Evolutionary conservation across 2,797 vertebrate genomes (phyloP), one percentile per base, ranked within the genome.

Genomic region (Gorsachius magnificus): DNA sequence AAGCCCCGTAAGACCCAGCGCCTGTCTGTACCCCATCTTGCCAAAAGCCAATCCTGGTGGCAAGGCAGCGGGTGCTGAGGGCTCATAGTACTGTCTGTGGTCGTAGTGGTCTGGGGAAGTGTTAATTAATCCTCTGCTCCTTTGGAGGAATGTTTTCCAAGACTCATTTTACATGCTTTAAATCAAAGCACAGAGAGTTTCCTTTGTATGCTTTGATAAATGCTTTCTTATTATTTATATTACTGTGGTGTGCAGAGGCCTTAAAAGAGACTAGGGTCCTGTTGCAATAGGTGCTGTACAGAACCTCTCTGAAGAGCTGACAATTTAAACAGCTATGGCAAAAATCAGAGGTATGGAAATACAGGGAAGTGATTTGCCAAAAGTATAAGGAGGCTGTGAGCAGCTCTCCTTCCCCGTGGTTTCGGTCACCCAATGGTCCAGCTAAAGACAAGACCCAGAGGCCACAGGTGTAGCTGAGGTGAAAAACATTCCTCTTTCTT

Each of bases 161-260:
- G 93, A 36, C 87, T 95, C 89, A 7, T 85, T 97, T 96, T 96
- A 95, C 91, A 83, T 4, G 3, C 57, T 80, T 61, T 85, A 94
- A 96, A 95, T 91, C 92, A 94, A 85, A 96, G 91, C 89, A 80
- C 84, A 87, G 79, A 92, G 89, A 81, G 87, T 50, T 25, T 54
- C 87, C 84, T 91, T 87, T 83, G 84, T 80, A 43, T 28, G 68
- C 65, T 96, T 94, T 96, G 92, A 93, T 70, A 91, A 96, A 96
- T 91, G 79, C 50, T 77, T 81, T 91, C 19, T 50, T 28, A 5
- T 75, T 93, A 71, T 96, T 97, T 96, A 88, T 75, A 76, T 75
- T 90, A 53, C 85, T 24, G 58, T 1, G 6, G 79, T 10, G 75
- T 48, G 93, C 90, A 66, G 92, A 87, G 84, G 83, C 54, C 43